Percentiles rank a stretch among this genome's conserved stretches.
Evolutionary conservation across 2,113 vertebrate species (phyloP).

Genomic region (Coturnix japonica): DNA sequence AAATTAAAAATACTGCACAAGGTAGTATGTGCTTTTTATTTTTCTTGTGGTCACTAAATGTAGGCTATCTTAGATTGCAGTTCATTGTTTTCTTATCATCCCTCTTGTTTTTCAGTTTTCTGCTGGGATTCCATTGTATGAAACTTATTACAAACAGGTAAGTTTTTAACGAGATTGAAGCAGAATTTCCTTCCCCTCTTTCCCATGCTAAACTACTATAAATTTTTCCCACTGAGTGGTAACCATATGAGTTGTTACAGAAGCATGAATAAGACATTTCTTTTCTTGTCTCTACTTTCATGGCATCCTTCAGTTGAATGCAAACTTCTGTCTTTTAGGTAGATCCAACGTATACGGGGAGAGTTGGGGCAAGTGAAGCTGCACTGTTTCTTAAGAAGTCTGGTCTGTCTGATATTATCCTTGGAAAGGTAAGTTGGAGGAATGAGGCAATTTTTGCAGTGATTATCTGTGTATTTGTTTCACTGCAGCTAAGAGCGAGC

Average conservation of each 20-base stretch:
- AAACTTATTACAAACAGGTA: conserved; percentile 95
- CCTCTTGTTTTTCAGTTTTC: conserved; percentile 81
- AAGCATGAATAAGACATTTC: background rate
- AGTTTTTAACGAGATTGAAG: conserved; percentile 5
- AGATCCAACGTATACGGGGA: conserved; percentile 90
- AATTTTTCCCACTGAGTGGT: background rate
- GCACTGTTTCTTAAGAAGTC: conserved; percentile 97
- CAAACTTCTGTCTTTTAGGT: conserved; percentile 79
- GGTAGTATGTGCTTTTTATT: fast-evolving
- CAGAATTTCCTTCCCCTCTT: background rate
- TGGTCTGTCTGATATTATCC: conserved; percentile 88
- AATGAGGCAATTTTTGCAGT: background rate
- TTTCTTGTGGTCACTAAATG: background rate
- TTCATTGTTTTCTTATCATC: background rate
- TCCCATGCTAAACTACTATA: background rate
- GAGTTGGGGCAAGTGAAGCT: conserved; percentile 92
- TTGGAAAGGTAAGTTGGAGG: conserved; percentile 89
- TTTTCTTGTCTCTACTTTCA: background rate
- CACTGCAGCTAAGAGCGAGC: background rate
- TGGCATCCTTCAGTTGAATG: background rate
- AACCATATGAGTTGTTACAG: too few species aligned
- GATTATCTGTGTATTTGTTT: background rate
- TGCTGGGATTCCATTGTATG: conserved; percentile 90
- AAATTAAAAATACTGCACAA: background rate
- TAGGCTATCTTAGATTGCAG: background rate